Evolutionary conservation across 2,113 vertebrate genomes (phyloP).

Genomic region (Willisornis vidua): DNA sequence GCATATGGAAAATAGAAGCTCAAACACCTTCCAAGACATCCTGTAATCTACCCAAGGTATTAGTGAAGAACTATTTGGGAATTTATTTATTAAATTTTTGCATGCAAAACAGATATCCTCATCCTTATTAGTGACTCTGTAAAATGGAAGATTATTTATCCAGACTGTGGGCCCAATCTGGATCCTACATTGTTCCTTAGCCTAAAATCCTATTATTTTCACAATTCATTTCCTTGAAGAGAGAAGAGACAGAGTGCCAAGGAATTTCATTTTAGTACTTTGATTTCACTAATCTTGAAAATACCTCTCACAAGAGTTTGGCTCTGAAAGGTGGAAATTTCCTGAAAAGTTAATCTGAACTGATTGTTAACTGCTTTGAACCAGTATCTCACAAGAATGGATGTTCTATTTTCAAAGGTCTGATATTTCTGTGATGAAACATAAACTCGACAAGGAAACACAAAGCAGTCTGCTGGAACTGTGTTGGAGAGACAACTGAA

Average conservation of each 20-base stretch:
- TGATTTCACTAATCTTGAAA: background rate
- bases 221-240: background rate
- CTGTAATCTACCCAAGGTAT: background rate
- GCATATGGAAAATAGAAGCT: background rate
- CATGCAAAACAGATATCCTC: background rate
- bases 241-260: background rate
- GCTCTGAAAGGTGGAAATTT: slow-evolving; percentile 11
- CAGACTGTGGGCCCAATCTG: background rate
- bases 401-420: background rate
- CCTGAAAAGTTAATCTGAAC: slow-evolving; percentile 25
- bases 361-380: background rate
- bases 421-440: slow-evolving; percentile 47
- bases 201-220: background rate
- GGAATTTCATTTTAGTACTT: background rate
- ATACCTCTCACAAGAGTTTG: background rate
- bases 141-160: background rate
- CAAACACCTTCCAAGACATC: background rate
- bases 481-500: slow-evolving; percentile 16
- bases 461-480: slow-evolving; percentile 56
- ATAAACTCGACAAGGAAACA: slow-evolving; percentile 50
- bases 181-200: background rate
- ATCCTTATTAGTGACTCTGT: background rate
- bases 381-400: background rate
- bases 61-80: background rate
- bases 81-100: background rate